Evolutionary conservation across 2,888 invertebrate species (phyloP).

Genomic region (Invenusta paracnida): DNA sequence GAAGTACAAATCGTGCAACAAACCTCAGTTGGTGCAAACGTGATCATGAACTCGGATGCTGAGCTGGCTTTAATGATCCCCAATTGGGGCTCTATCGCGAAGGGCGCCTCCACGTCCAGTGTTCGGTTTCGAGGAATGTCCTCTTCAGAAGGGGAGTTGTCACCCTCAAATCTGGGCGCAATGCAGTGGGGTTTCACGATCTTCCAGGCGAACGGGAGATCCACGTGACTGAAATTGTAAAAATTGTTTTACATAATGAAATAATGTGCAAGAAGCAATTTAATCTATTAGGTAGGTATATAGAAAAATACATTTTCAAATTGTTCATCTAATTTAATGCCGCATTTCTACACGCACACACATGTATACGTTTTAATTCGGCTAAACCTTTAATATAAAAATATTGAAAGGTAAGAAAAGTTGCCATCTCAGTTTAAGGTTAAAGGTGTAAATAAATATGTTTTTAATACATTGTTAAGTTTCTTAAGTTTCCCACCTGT

Average conservation of each 20-base stretch:
- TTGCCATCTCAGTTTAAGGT: too few species aligned
- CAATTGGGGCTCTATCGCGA: constrained; percentile 55
- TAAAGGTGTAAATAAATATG: too few species aligned
- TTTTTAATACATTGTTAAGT: too few species aligned
- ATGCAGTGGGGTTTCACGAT: constrained; percentile 56
- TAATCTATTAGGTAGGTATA: background rate
- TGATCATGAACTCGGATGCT: constrained; percentile 52
- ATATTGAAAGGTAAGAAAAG: too few species aligned
- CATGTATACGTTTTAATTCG: too few species aligned
- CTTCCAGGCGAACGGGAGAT: constrained; percentile 57
- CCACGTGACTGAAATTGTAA: constrained; percentile 52
- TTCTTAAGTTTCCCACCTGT: too few species aligned
- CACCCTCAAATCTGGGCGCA: constrained; percentile 46
- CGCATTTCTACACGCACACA: too few species aligned
- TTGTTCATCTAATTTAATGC: too few species aligned
- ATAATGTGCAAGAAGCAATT: background rate
- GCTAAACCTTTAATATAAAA: too few species aligned
- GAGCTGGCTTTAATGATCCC: constrained; percentile 51
- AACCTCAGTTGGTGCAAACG: constrained; percentile 58
- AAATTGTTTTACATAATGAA: background rate
- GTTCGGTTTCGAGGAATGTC: constrained; percentile 48
- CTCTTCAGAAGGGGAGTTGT: constrained; percentile 45
- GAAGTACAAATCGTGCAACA: too few species aligned
- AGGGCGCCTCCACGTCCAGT: constrained; percentile 54
- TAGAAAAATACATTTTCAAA: too few species aligned